These are phyloP conservation scores for Punctoribates punctum DNA, from an alignment of 2,888 invertebrate genomes.

Conservation along the genomic window DNA sequence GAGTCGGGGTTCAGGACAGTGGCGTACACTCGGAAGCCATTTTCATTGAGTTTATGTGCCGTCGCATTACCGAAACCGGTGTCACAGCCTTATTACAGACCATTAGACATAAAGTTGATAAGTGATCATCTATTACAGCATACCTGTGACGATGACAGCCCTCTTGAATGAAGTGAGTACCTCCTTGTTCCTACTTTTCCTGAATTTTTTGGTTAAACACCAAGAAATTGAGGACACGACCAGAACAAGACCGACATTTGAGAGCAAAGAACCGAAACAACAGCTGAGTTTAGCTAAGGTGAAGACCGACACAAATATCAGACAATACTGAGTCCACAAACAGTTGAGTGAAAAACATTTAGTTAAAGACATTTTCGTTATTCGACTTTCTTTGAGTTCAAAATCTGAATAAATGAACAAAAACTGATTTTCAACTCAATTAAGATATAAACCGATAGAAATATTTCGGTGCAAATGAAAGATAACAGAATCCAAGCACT, in stretches of 20 bases:
- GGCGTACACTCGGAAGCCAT: slow-evolving; percentile 42
- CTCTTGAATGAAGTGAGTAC: slow-evolving; percentile 1
- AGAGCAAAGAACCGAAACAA: neutral
- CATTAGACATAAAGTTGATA: slow-evolving; percentile 26
- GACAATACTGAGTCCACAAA: neutral
- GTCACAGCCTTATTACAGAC: slow-evolving; percentile 42
- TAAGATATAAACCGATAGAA: neutral
- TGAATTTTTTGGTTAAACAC: neutral
- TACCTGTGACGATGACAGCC: slow-evolving; percentile 17
- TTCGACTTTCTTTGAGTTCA: neutral
- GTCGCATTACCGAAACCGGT: slow-evolving; percentile 40
- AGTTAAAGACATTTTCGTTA: slow-evolving; percentile 10
- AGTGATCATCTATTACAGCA: neutral
- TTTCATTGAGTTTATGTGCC: slow-evolving; percentile 18
- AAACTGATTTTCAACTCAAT: neutral
- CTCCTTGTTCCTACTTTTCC: neutral
- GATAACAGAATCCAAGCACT: no score
- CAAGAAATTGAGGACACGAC: neutral
- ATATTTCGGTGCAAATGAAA: no score
- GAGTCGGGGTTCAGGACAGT: slow-evolving; percentile 36
- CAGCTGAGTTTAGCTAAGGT: neutral
- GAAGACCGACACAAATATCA: neutral
- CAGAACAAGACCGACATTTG: neutral
- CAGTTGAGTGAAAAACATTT: neutral
- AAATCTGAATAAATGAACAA: neutral